Conservation (phyloP, 2,888 invertebrate species). For the Criorhina ranunculi region DNA sequence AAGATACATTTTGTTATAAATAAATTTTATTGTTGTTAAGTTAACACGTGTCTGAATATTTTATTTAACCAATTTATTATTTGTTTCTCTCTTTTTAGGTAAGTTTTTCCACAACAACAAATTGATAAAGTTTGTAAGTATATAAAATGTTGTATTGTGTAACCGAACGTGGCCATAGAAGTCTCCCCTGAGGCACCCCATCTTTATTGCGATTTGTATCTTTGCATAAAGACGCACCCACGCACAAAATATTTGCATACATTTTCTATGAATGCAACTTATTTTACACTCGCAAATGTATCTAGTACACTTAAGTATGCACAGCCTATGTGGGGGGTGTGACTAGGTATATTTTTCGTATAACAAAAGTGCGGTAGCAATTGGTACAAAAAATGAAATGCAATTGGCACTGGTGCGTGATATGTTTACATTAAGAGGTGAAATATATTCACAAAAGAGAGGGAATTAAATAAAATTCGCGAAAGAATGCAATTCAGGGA, state of each 20-base stretch:
- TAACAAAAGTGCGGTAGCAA: constrained; percentile 47
- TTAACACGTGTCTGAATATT: constrained; percentile 31
- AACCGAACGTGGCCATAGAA: constrained; percentile 29
- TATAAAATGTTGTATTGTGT: constrained; percentile 7
- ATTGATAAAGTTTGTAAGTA: too few species aligned
- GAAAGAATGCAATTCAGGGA: constrained; percentile 54
- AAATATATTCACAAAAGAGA: constrained; percentile 3
- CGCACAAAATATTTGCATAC: constrained; percentile 66
- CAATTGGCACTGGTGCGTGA: constrained; percentile 72
- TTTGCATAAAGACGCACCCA: constrained; percentile 53
- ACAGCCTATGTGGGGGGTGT: constrained; percentile 56
- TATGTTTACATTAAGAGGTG: constrained; percentile 65
- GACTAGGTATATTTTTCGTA: constrained; percentile 26
- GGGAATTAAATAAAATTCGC: constrained; percentile 12
- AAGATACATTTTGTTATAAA: background rate
- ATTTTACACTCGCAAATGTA: constrained; percentile 9
- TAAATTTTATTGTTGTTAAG: background rate
- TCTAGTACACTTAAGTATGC: constrained; percentile 50
- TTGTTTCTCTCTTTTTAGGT: constrained; percentile 57
- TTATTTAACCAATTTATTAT: constrained; percentile 34
- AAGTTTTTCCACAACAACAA: constrained; percentile 41
- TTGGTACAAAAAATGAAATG: constrained; percentile 43
- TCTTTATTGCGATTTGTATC: constrained; percentile 36
- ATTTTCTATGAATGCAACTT: constrained; percentile 52
- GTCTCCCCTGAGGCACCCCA: constrained; percentile 43